Percentiles rank a stretch among this genome's conserved stretches.
Conservation (phyloP, 37 sponge, comb jelly and placozoan genomes). For the Haliclona indistincta region DNA sequence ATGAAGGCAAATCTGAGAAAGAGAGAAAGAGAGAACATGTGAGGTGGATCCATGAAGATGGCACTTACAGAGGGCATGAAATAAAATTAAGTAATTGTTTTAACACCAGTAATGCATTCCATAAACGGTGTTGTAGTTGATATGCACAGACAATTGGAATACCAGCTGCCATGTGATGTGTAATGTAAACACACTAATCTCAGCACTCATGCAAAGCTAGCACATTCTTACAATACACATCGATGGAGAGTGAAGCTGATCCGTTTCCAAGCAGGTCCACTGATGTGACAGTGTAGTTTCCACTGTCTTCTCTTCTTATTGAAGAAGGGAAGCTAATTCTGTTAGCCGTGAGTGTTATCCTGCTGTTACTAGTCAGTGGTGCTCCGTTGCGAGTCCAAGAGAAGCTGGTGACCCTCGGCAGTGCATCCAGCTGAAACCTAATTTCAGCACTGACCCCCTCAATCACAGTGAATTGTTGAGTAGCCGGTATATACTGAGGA, state of each 20-base stretch:
- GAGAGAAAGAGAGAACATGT: too few species aligned
- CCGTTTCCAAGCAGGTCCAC: background rate
- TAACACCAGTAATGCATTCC: too few species aligned
- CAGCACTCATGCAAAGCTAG: too few species aligned
- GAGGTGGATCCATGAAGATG: too few species aligned
- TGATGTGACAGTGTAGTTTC: background rate
- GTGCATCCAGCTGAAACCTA: background rate
- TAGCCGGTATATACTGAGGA: conserved; percentile 4
- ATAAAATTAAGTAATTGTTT: too few species aligned
- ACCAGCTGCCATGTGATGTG: too few species aligned
- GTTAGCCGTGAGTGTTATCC: background rate
- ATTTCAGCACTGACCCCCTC: background rate
- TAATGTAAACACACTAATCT: too few species aligned
- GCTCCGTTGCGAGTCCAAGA: background rate
- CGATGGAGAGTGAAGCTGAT: background rate
- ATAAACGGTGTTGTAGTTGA: too few species aligned
- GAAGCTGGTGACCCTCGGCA: background rate
- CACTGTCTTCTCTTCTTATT: background rate
- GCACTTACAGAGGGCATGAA: too few species aligned
- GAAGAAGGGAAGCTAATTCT: background rate
- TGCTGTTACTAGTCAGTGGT: background rate
- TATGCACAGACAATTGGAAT: too few species aligned
- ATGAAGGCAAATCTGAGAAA: too few species aligned
- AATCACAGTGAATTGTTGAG: background rate
- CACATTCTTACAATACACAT: conserved; percentile 7